These are phyloP conservation scores for Ancistrus triradiatus DNA, from an alignment of 2,113 vertebrate species.

Conservation along the genomic window DNA sequence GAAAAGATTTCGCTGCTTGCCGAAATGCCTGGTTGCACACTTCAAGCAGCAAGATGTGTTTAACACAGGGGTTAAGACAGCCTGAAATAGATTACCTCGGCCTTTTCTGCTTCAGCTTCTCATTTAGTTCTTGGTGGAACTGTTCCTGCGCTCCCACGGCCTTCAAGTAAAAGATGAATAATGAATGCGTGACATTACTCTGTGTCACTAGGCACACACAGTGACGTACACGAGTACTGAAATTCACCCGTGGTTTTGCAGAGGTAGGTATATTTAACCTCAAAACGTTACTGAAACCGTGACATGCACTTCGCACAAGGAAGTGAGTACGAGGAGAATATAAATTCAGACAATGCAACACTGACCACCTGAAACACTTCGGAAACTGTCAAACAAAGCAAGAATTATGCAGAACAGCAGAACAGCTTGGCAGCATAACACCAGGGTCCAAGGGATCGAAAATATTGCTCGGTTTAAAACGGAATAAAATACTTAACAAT, in stretches of 20 bases:
- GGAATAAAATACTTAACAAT: not conserved
- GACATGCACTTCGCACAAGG: not conserved
- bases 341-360: too few relatives aligned
- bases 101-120: constrained; percentile 52
- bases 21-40: too few relatives aligned
- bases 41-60: not conserved
- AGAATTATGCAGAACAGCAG: not conserved
- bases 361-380: not conserved
- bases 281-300: constrained; percentile 18
- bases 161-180: constrained; percentile 45
- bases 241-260: too few relatives aligned
- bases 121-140: constrained; percentile 45
- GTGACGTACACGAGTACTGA: too few relatives aligned
- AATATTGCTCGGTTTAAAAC: not conserved
- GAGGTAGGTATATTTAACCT: too few relatives aligned
- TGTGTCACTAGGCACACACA: too few relatives aligned
- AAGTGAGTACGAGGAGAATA: not conserved
- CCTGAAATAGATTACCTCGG: constrained; percentile 48
- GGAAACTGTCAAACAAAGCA: not conserved
- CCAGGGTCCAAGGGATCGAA: too few relatives aligned
- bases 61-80: not conserved
- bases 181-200: not conserved
- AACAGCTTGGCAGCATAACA: too few relatives aligned
- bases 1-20: too few relatives aligned
- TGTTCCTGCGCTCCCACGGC: constrained; percentile 49